Evolutionary conservation across 2,888 invertebrate species (phyloP).

Genomic region (Dasysyrphus albostriatus): DNA sequence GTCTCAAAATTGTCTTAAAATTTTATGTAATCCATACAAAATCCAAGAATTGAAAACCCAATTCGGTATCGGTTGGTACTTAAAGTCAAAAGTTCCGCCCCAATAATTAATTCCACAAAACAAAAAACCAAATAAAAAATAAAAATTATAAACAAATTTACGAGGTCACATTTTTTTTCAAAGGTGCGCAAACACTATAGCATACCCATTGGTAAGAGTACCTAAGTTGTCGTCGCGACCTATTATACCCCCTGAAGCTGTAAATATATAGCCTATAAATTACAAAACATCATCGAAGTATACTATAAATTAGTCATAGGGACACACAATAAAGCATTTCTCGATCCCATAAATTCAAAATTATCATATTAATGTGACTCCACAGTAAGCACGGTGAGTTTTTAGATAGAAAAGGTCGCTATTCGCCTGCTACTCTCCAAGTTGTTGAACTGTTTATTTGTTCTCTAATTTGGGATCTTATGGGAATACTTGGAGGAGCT

Average conservation of each 20-base stretch:
- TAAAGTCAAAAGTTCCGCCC: slow-evolving; percentile 66
- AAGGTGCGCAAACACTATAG: slow-evolving; percentile 54
- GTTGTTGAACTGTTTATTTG: slow-evolving; percentile 53
- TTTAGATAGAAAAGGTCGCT: slow-evolving; percentile 35
- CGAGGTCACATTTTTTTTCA: slow-evolving; percentile 66
- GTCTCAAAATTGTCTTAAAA: too few relatives aligned
- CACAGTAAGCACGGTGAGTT: slow-evolving; percentile 62
- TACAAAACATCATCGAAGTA: slow-evolving; percentile 71
- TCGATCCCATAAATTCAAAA: slow-evolving; percentile 73
- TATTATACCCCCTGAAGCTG: slow-evolving; percentile 70
- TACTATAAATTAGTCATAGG: slow-evolving; percentile 75
- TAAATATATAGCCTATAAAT: slow-evolving; percentile 65
- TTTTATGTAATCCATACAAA: not conserved
- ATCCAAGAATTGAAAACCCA: slow-evolving; percentile 46
- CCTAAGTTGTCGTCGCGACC: slow-evolving; percentile 47
- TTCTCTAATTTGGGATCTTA: slow-evolving; percentile 26
- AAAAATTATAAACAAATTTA: slow-evolving; percentile 70
- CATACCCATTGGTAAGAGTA: not conserved
- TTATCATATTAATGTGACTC: slow-evolving; percentile 75
- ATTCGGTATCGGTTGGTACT: not conserved
- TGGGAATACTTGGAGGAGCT: slow-evolving; percentile 47
- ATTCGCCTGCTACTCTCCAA: slow-evolving; percentile 22
- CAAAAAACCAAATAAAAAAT: slow-evolving; percentile 17
- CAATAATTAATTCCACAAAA: slow-evolving; percentile 57
- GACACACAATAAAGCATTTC: slow-evolving; percentile 75